phyloP scores from a whole-genome alignment of 2,888 invertebrate species.

The Mellilla xanthometata region DNA sequence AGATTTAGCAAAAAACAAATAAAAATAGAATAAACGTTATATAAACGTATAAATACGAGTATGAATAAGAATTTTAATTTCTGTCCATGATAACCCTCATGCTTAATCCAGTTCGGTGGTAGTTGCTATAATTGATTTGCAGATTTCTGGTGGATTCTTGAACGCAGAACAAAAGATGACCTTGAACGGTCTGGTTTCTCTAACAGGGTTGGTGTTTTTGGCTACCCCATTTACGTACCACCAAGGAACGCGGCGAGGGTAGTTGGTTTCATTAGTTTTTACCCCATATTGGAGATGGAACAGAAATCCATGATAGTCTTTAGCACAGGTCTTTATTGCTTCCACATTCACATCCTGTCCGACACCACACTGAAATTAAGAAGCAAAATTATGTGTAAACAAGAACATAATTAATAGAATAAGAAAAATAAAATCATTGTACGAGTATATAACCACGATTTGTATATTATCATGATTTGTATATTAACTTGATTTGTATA shows the following conservation, averaged over 20 bases:
- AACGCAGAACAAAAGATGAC: slow-evolving; percentile 1
- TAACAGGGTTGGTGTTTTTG: neutral
- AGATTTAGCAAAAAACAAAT: too few species aligned
- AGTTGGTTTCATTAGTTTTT: slow-evolving; percentile 10
- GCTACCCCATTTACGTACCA: slow-evolving; percentile 4
- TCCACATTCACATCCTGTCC: neutral
- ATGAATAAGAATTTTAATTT: too few species aligned
- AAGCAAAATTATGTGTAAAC: too few species aligned
- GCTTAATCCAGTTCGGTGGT: too few species aligned
- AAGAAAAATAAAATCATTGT: too few species aligned
- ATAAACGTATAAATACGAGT: too few species aligned
- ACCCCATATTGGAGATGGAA: slow-evolving; percentile 2
- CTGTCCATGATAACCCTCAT: too few species aligned
- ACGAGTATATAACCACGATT: too few species aligned
- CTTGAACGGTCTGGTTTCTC: neutral
- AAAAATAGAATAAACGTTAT: too few species aligned
- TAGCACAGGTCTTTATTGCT: slow-evolving; percentile 36
- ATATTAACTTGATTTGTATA: too few species aligned
- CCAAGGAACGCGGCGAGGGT: slow-evolving; percentile 4
- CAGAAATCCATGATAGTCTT: slow-evolving; percentile 31
- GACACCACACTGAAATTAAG: neutral
- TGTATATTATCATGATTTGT: too few species aligned
- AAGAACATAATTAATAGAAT: too few species aligned
- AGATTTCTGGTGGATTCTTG: slow-evolving; percentile 1
- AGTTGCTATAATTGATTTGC: neutral